phyloP scores from a whole-genome alignment of 2,797 vertebrate genomes.

The Eulemur rubriventer region DNA sequence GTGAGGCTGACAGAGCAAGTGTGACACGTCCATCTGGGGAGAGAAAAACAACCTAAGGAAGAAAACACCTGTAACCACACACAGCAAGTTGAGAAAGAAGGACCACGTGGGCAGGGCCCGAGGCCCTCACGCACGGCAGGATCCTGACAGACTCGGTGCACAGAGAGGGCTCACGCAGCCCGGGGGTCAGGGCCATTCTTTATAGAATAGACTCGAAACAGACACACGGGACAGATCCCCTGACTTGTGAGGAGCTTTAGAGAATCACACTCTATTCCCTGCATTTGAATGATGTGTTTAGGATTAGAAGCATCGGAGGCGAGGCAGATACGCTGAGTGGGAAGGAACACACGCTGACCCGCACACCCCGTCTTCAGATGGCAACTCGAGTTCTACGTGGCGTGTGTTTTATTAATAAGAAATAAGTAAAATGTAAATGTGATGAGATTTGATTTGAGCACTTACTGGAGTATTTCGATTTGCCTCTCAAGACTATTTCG shows the following conservation, averaged over 20 bases:
- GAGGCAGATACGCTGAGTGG: background rate
- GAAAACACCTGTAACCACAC: background rate
- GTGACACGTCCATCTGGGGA: background rate
- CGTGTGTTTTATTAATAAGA: background rate
- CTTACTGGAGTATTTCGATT: constrained; percentile 97
- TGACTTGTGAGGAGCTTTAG: background rate
- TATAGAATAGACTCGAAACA: background rate
- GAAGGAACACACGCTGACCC: background rate
- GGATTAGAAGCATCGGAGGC: background rate
- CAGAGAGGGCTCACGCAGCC: background rate
- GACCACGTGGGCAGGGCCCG: fast-evolving
- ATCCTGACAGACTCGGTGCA: fast-evolving
- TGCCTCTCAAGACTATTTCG: constrained; percentile 94
- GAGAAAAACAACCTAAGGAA: background rate
- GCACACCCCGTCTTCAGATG: fast-evolving
- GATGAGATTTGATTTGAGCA: constrained; percentile 67
- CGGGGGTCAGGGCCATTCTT: fast-evolving
- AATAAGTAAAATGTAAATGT: background rate
- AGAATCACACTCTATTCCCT: background rate
- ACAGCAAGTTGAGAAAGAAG: background rate
- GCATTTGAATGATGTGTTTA: background rate
- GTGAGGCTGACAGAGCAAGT: background rate
- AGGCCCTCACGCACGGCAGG: fast-evolving
- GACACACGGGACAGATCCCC: background rate
- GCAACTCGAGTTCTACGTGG: fast-evolving